These are phyloP conservation scores for Perca fluviatilis DNA, from an alignment of 2,113 vertebrate genomes.

Conservation along the genomic window DNA sequence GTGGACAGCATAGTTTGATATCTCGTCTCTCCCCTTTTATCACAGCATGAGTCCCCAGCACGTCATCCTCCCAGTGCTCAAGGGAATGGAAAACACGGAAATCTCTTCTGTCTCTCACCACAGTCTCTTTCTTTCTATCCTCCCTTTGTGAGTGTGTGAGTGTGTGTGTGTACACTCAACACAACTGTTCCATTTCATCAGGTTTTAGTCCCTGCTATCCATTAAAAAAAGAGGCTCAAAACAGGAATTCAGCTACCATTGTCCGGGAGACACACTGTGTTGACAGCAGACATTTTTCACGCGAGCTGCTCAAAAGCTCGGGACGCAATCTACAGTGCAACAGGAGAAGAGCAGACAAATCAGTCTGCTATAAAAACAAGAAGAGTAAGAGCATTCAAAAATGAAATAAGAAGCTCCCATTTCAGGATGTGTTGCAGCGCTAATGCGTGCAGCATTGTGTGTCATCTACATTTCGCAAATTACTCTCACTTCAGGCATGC, in stretches of 20 bases:
- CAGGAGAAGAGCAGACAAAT: constrained; percentile 66
- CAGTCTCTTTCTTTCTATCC: constrained; percentile 42
- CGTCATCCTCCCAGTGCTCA: constrained; percentile 70
- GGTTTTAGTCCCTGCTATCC: constrained; percentile 68
- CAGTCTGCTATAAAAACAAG: constrained; percentile 63
- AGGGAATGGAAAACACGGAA: constrained; percentile 75
- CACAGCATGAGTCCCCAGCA: constrained; percentile 75
- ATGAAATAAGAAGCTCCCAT: constrained; percentile 65
- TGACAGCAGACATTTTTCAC: constrained; percentile 77
- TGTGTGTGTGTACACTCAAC: constrained; percentile 46
- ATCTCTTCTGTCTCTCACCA: constrained; percentile 61
- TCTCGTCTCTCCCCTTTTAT: constrained; percentile 81
- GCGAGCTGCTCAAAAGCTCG: constrained; percentile 64
- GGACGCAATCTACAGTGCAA: constrained; percentile 69
- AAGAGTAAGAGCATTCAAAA: constrained; percentile 53
- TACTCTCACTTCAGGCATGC: constrained; percentile 68
- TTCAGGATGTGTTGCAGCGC: constrained; percentile 67
- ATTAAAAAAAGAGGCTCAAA: constrained; percentile 63
- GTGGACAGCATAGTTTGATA: constrained; percentile 83
- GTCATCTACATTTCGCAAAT: constrained; percentile 74
- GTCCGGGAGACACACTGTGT: constrained; percentile 70
- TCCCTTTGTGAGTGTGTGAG: constrained; percentile 47
- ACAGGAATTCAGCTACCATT: constrained; percentile 70
- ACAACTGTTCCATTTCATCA: constrained; percentile 79
- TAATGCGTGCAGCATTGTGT: constrained; percentile 68